Base-by-base conservation (phyloP, 2,888 invertebrate genomes). In the Thumatha senex region DNA sequence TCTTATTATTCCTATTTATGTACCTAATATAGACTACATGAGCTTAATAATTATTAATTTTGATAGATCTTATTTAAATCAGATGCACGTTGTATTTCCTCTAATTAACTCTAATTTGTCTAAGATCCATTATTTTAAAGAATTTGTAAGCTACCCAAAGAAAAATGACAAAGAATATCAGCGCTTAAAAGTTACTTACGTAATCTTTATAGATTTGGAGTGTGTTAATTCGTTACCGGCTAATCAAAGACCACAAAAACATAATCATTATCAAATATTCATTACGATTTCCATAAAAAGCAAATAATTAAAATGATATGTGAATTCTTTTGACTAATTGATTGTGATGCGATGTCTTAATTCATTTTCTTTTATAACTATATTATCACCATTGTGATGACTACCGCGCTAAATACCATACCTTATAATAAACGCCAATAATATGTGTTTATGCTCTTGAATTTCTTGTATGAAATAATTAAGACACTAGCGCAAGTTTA, bases 301-400 rank as follows among this genome's bases (percentile, higher is more conserved):
- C 18, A 18, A 39, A 39, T 18, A 45, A 36, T 46, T 50, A 33
- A 39, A 46, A 35, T 46, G 40, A 46, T 15, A 39, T 44, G 34
- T 47, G 15, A 24, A 43, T 35, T 34, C 36, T 36, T 41, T 15
- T 41, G 35, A 46, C 44, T 36, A 14, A 10, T 24, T 24, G 18
- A 13, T 46, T 39, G 39, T 39, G 34, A 18, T 40, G 33, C 40
- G n/a, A n/a, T n/a, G n/a, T 34, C 13, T 14, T 1, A 7, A 11
- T n/a, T n/a, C n/a, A 36, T 9, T 39, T 1, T 39, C 15, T 7
- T 15, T 11, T 10, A 29, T 18, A 18, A 35, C 24, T 18, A 13
- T 35, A 13, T 7, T 35, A n/a, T 15, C 10, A n/a, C 10, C 36
- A 36, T 11, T 5, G 18, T 24, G 18, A 5, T 24, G 18, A 24